A percentile compares a stretch with the other conserved stretches of the same genome.
Evolutionary conservation across 2,113 vertebrate genomes (phyloP).

Genomic region (Channa maculata): DNA sequence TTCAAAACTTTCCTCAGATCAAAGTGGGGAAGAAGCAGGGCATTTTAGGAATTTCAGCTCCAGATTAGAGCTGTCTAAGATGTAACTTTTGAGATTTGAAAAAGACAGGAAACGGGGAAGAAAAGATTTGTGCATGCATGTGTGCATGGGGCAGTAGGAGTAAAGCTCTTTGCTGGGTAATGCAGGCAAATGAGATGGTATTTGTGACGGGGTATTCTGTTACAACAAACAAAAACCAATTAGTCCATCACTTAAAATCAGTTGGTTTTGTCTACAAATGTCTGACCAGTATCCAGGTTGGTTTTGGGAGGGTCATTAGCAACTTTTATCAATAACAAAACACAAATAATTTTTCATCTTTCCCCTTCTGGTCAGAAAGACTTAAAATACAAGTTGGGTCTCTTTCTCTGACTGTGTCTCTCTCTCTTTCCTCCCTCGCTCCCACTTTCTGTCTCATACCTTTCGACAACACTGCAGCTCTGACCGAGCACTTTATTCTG

Average conservation of each 20-base stretch:
- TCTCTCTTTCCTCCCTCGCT: background rate
- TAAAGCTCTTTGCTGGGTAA: slow-evolving; percentile 4
- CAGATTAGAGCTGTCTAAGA: slow-evolving; percentile 78
- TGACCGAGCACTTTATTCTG: slow-evolving; percentile 37
- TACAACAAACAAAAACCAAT: slow-evolving; percentile 8
- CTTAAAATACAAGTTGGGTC: slow-evolving; percentile 21
- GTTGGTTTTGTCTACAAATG: slow-evolving; percentile 16
- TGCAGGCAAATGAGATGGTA: background rate
- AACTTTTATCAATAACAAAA: slow-evolving; percentile 21
- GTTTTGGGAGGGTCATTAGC: background rate
- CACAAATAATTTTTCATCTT: slow-evolving; percentile 22
- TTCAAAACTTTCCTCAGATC: slow-evolving; percentile 87
- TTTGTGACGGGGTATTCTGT: slow-evolving; percentile 11
- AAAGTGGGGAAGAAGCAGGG: slow-evolving; percentile 81
- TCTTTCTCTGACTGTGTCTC: slow-evolving; percentile 7
- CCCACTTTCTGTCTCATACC: slow-evolving; percentile 2
- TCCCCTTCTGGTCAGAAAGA: slow-evolving; percentile 1
- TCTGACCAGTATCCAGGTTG: too few species aligned
- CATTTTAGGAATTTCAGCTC: slow-evolving; percentile 85
- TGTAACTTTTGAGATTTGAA: slow-evolving; percentile 60
- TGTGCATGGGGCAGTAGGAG: background rate
- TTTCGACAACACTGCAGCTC: slow-evolving; percentile 21
- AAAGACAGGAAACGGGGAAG: slow-evolving; percentile 58
- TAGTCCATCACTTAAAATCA: slow-evolving; percentile 25
- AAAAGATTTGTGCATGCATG: slow-evolving; percentile 12